Percentiles rank a stretch among this genome's conserved stretches.
Evolutionary conservation across 2,888 invertebrate species (phyloP).

Genomic region (Argyra leucocephala): DNA sequence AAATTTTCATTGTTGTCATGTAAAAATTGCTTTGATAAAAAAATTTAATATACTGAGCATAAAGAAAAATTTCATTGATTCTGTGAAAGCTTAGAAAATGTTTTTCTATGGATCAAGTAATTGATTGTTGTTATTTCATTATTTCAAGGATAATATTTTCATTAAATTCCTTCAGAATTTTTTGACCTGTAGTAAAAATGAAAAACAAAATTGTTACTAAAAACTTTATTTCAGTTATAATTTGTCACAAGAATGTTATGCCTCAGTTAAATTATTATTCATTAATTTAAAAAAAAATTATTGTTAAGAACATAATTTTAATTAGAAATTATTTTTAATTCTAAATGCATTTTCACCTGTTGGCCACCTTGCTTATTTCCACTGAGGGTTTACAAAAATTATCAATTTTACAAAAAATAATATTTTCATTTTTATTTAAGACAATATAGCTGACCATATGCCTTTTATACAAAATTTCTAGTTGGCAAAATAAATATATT

Average conservation of each 20-base stretch:
- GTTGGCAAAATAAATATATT: slow-evolving; percentile 7
- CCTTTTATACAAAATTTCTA: slow-evolving; percentile 7
- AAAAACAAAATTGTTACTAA: no score
- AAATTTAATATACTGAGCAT: not conserved
- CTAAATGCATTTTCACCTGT: not conserved
- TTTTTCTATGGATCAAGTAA: slow-evolving; percentile 7
- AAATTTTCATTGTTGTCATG: no score
- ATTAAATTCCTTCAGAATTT: no score
- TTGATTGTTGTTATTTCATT: not conserved
- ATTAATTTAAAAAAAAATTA: not conserved
- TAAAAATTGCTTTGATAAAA: not conserved
- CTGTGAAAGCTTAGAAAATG: not conserved
- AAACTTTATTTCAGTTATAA: no score
- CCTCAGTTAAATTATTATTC: no score
- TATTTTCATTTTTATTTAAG: not conserved
- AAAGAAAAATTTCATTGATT: slow-evolving; percentile 1
- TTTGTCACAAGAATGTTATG: no score
- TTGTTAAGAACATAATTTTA: not conserved
- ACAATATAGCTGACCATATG: slow-evolving; percentile 5
- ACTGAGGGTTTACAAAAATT: slow-evolving; percentile 3
- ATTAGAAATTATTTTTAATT: slow-evolving; percentile 7
- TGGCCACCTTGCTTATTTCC: not conserved
- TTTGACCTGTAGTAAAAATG: no score
- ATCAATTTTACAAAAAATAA: slow-evolving; percentile 7
- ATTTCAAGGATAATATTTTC: no score